phyloP scores from a whole-genome alignment of 2,113 vertebrate species.

The Mormyrus lacerda region DNA sequence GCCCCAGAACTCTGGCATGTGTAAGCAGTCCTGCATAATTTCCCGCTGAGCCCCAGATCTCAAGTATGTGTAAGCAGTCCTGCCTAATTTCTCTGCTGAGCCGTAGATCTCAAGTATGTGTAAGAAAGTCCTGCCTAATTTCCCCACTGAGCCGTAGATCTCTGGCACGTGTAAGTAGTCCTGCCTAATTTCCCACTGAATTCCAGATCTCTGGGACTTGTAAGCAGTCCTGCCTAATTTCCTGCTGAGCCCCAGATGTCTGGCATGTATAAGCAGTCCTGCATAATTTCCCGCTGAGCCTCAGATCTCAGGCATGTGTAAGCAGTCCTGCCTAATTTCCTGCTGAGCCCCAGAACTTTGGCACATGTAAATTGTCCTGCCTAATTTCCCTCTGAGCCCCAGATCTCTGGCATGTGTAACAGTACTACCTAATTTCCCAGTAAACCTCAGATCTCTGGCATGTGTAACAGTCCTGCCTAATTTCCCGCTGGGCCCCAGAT shows the following conservation, averaged over 20 bases:
- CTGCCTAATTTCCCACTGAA: no score
- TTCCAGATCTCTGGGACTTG: no score
- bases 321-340: conserved; percentile 45
- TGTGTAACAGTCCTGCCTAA: conserved; percentile 39
- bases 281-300: conserved; percentile 44
- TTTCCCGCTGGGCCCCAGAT: conserved; percentile 38
- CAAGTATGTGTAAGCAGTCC: no score
- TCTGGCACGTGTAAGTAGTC: no score
- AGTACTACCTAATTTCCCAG: conserved; percentile 45
- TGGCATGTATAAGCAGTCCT: conserved; percentile 35
- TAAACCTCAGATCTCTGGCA: conserved; percentile 34
- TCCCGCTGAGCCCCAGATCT: no score
- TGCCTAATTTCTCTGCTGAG: no score
- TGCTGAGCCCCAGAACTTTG: conserved; percentile 40
- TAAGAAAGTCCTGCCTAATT: no score
- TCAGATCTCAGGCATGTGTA: conserved; percentile 37
- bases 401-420: conserved; percentile 37
- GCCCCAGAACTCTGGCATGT: no score
- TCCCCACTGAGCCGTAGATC: no score
- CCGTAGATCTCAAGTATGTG: no score
- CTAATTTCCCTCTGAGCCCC: conserved; percentile 39
- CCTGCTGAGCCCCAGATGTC: conserved; percentile 24
- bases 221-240: no score
- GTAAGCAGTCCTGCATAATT: no score
- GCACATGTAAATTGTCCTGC: conserved; percentile 35